Evolutionary conservation across 23 tunicate genomes (phyloP).

Genomic region (Ciona savignyi): DNA sequence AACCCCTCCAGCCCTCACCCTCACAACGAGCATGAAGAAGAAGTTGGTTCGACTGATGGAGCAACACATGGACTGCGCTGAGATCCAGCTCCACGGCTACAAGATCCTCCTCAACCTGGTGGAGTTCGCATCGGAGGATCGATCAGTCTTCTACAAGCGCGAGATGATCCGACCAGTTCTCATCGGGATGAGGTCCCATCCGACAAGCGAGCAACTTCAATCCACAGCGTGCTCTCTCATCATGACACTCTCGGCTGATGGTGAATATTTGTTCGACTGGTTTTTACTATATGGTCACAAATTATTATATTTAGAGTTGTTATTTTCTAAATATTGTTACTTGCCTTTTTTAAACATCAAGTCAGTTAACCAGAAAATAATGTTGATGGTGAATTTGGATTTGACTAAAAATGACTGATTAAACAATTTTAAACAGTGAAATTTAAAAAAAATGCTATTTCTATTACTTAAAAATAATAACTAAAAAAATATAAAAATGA

Average conservation of each 20-base stretch:
- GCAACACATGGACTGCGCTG: slow-evolving; percentile 31
- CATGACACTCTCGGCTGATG: slow-evolving; percentile 83
- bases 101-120: slow-evolving; percentile 18
- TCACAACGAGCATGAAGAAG: slow-evolving; percentile 35
- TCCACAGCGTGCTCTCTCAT: slow-evolving; percentile 64
- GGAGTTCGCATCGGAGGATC: neutral
- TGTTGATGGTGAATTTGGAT: too few relatives aligned
- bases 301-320: too few relatives aligned
- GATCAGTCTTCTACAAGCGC: slow-evolving; percentile 43
- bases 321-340: too few relatives aligned
- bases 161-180: slow-evolving; percentile 59
- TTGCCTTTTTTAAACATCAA: too few relatives aligned
- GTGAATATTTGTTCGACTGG: too few relatives aligned
- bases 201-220: slow-evolving; percentile 61
- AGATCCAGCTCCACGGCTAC: slow-evolving; percentile 65
- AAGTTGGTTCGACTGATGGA: slow-evolving; percentile 47
- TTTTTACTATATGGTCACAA: too few relatives aligned
- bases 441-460: too few relatives aligned
- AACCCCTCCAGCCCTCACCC: neutral
- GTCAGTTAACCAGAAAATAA: too few relatives aligned
- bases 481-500: too few relatives aligned
- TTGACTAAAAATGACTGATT: too few relatives aligned
- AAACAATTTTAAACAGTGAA: too few relatives aligned
- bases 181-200: slow-evolving; percentile 69
- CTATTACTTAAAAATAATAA: too few relatives aligned